A percentile compares a stretch with the other conserved stretches of the same genome.
phyloP scores from a whole-genome alignment of 2,888 invertebrate species.

The Nemapogon koenigi region DNA sequence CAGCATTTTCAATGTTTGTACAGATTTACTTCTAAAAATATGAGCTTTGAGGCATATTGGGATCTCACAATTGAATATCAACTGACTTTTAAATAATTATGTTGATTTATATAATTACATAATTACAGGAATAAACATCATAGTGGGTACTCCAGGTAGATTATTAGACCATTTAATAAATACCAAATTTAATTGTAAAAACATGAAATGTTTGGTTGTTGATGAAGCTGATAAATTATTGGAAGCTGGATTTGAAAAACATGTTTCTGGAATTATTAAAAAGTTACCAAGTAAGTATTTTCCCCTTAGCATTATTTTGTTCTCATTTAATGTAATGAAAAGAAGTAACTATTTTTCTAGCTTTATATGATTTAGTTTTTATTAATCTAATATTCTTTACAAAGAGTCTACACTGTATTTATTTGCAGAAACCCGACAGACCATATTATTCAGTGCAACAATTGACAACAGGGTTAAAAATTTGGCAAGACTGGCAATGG shows the following conservation, averaged over 20 bases:
- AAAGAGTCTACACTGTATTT: too few relatives aligned
- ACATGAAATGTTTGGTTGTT: constrained; percentile 89
- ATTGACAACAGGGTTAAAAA: constrained; percentile 90
- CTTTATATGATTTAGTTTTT: constrained; percentile 12
- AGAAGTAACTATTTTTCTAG: background rate
- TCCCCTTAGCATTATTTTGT: too few relatives aligned
- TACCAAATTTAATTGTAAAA: constrained; percentile 86
- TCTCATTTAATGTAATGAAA: too few relatives aligned
- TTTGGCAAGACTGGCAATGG: constrained; percentile 83
- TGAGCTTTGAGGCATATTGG: too few relatives aligned
- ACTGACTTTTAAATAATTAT: background rate
- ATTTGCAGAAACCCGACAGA: constrained; percentile 87
- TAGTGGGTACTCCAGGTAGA: constrained; percentile 96
- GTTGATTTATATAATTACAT: constrained; percentile 1
- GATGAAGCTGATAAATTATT: constrained; percentile 97
- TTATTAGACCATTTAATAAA: constrained; percentile 92
- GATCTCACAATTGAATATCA: background rate
- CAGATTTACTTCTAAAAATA: too few relatives aligned
- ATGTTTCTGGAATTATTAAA: constrained; percentile 89
- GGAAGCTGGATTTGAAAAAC: constrained; percentile 95
- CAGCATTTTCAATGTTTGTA: too few relatives aligned
- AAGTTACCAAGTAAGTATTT: constrained; percentile 71
- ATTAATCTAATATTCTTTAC: too few relatives aligned
- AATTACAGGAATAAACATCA: constrained; percentile 78
- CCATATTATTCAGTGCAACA: constrained; percentile 98